phyloP scores from a whole-genome alignment of 2,113 vertebrate genomes.

The Catharus fuscescens region DNA sequence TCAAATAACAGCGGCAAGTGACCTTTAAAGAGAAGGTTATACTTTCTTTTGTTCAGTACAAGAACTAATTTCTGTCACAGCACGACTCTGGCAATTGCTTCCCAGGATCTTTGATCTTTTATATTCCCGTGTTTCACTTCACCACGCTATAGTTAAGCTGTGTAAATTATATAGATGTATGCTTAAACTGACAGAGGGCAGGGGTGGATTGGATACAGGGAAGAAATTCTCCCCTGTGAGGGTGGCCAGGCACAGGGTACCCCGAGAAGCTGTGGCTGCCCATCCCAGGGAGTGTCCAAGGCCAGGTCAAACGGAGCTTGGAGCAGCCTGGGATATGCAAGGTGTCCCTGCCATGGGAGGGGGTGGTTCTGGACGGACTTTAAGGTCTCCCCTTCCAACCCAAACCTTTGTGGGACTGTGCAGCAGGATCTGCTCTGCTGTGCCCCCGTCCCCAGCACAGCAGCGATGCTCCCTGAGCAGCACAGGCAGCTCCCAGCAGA shows the following conservation, averaged over 20 bases:
- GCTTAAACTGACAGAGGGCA: neutral
- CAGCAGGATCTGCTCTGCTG: fast-evolving
- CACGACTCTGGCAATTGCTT: neutral
- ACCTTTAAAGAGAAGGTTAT: constrained; percentile 13
- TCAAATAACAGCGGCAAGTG: neutral
- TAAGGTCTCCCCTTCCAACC: neutral
- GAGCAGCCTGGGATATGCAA: neutral
- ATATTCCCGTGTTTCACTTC: neutral
- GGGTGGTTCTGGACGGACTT: neutral
- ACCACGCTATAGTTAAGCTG: neutral
- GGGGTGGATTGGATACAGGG: neutral
- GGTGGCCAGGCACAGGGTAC: neutral
- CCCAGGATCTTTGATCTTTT: neutral
- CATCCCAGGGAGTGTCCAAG: neutral
- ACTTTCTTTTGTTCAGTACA: neutral
- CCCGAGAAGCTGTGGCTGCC: neutral
- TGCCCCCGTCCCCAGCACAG: fast-evolving
- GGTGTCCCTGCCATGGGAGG: neutral
- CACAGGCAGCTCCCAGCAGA: fast-evolving
- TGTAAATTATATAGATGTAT: neutral
- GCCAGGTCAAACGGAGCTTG: neutral
- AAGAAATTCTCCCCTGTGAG: neutral
- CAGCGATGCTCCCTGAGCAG: neutral
- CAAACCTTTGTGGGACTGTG: neutral
- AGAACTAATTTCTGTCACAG: neutral